Evolutionary conservation across 2,797 vertebrate species (phyloP).

Genomic region (Phataginus tricuspis): DNA sequence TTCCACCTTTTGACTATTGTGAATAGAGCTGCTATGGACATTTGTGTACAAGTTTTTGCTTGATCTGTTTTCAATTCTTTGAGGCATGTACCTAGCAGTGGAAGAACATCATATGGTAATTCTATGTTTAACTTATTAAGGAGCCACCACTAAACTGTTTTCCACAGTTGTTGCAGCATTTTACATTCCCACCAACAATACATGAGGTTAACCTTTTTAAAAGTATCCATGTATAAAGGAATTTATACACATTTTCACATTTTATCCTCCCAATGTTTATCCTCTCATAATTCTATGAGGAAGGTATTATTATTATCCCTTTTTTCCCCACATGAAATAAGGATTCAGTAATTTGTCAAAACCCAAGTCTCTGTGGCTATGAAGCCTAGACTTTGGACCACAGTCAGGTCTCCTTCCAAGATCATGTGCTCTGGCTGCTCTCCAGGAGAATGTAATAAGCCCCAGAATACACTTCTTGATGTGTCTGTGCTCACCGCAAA

Average conservation of each 20-base stretch:
- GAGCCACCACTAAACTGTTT: background rate
- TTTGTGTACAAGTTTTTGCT: background rate
- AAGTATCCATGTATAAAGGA: background rate
- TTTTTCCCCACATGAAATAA: background rate
- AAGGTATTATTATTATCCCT: background rate
- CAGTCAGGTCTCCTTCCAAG: background rate
- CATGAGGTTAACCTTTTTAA: background rate
- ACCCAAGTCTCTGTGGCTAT: background rate
- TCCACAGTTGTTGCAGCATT: background rate
- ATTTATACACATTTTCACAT: slow-evolving; percentile 23
- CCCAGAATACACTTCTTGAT: background rate
- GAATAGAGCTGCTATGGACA: background rate
- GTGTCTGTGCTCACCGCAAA: background rate
- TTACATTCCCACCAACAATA: background rate
- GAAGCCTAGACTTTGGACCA: background rate
- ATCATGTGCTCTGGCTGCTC: background rate
- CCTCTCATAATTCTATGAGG: background rate
- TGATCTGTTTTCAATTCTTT: background rate
- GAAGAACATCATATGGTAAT: background rate
- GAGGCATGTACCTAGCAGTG: background rate
- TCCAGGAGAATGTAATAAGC: background rate
- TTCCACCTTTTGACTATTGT: background rate
- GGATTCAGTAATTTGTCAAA: slow-evolving; percentile 6
- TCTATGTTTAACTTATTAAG: background rate
- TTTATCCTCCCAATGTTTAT: background rate